Percentiles rank a stretch among this genome's conserved stretches.
phyloP scores from a whole-genome alignment of 1,140 invertebrate genomes.

The Procambarus clarkii region DNA sequence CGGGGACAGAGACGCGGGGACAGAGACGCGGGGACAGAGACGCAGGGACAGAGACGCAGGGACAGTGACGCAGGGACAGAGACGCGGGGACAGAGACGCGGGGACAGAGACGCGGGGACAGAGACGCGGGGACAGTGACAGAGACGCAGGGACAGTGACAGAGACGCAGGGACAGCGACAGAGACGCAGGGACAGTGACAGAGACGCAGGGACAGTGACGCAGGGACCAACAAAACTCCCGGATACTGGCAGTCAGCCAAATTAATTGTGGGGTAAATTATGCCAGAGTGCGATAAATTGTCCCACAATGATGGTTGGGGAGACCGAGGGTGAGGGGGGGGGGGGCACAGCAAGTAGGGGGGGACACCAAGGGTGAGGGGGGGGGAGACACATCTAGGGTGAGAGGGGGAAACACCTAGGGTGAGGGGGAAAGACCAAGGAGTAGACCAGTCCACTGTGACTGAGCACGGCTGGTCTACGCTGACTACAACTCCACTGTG shows the following conservation, averaged over 20 bases:
- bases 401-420: neutral
- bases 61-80: neutral
- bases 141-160: too few species aligned
- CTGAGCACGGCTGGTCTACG: too few species aligned
- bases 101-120: too few species aligned
- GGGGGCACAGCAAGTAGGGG: neutral
- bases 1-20: too few species aligned
- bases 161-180: neutral
- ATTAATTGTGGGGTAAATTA: conserved; percentile 45
- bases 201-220: neutral
- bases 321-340: neutral
- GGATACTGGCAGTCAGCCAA: conserved; percentile 33
- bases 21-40: too few species aligned
- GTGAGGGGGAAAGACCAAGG: neutral
- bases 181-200: too few species aligned
- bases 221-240: neutral
- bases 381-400: neutral
- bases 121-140: too few species aligned
- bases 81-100: neutral
- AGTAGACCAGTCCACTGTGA: neutral
- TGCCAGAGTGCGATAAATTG: conserved; percentile 21
- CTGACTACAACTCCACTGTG: too few species aligned
- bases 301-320: neutral
- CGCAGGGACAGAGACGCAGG: too few species aligned
- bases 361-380: neutral